Percentiles rank a stretch among this genome's conserved stretches.
Evolutionary conservation across 2,888 invertebrate species (phyloP).

Genomic region (Mesorhabditis sp.): DNA sequence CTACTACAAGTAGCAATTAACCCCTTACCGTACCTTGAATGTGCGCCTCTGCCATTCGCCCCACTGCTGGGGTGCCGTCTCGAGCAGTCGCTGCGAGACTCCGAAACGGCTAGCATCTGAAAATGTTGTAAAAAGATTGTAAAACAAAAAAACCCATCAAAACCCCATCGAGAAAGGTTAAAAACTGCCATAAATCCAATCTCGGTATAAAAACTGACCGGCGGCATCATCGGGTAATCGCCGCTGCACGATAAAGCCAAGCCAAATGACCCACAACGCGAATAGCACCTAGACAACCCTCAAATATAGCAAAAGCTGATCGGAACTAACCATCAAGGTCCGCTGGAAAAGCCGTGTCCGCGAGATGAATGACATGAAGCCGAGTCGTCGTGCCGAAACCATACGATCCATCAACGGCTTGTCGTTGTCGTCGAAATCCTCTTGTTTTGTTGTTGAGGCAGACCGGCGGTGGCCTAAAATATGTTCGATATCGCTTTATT

Average conservation of each 20-base stretch:
- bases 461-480: neutral
- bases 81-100: conserved; percentile 38
- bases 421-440: neutral
- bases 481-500: neutral
- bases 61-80: conserved; percentile 42
- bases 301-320: neutral
- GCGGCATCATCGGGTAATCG: conserved; percentile 18
- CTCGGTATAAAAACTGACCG: neutral
- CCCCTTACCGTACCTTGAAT: conserved; percentile 24
- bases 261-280: conserved; percentile 45
- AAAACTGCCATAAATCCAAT: too few species aligned
- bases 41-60: conserved; percentile 46
- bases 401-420: neutral
- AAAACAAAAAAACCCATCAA: too few species aligned
- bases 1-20: too few species aligned
- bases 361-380: conserved; percentile 47
- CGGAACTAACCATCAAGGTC: conserved; percentile 21
- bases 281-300: conserved; percentile 22
- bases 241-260: conserved; percentile 48
- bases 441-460: neutral
- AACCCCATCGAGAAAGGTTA: too few species aligned
- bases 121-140: neutral
- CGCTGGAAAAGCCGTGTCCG: conserved; percentile 27
- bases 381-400: conserved; percentile 20
- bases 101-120: conserved; percentile 17